A percentile compares a stretch with the other conserved stretches of the same genome.
Evolutionary conservation across 2,113 vertebrate genomes (phyloP).

Genomic region (Oryzias woworae): DNA sequence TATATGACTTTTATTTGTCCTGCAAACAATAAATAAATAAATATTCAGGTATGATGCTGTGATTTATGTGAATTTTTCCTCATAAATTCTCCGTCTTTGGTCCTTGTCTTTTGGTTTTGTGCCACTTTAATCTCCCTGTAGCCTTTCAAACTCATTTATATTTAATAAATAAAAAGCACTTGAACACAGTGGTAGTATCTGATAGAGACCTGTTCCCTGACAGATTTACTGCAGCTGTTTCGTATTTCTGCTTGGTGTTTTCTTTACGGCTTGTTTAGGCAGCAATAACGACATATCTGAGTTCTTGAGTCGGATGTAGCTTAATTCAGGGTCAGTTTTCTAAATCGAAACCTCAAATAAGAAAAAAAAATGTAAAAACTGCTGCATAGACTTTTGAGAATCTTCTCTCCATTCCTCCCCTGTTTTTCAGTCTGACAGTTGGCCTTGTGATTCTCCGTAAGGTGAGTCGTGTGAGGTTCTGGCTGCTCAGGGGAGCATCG

Average conservation of each 20-base stretch:
- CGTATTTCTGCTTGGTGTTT: constrained; percentile 2
- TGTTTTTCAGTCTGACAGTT: constrained; percentile 61
- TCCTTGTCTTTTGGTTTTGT: constrained; percentile 1
- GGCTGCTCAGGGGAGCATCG: constrained; percentile 16
- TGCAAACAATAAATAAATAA: constrained; percentile 47
- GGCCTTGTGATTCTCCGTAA: constrained; percentile 58
- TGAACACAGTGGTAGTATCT: not conserved
- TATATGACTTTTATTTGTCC: constrained; percentile 51
- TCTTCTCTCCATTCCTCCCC: constrained; percentile 43
- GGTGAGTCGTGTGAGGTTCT: constrained; percentile 67
- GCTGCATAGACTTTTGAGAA: constrained; percentile 40
- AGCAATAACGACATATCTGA: not conserved
- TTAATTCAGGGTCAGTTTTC: no score
- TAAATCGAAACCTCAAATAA: no score
- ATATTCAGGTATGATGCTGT: constrained; percentile 49
- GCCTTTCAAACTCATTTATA: not conserved
- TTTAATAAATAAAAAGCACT: not conserved
- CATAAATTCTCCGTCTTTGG: constrained; percentile 5
- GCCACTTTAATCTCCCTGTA: constrained; percentile 11
- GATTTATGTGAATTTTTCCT: constrained; percentile 18
- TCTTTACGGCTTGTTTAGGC: constrained; percentile 16
- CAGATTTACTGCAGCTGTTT: not conserved
- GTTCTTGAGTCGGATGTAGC: constrained; percentile 1
- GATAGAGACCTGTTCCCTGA: constrained; percentile 1
- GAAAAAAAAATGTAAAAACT: not conserved